Evolutionary conservation across 30 jellyfish, hydroid and myxozoan species (phyloP), one percentile per base, ranked within the genome.

Genomic region (Rhopilema esculentum): DNA sequence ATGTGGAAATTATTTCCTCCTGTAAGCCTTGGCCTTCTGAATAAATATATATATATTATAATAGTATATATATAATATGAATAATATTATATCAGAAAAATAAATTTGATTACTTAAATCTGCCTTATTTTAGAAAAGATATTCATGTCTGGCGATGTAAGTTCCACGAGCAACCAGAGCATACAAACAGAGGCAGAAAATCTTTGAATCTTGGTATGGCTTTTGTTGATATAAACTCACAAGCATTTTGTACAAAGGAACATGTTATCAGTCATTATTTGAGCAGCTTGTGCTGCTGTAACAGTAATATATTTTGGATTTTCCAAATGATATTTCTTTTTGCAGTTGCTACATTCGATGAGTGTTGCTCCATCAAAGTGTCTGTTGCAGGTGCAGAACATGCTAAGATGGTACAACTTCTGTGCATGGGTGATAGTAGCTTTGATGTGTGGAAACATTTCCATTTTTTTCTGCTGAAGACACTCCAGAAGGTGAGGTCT

Each of bases 401-500:
- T 40, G 57, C 57, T 40, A 40, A 40, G 57, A 40, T 40, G 57
- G 57, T 40, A 40, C 57, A 40, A 40, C 57, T 6, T 40, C 57
- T 40, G 57, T 40, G 57, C 57, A 40, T 40, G 57, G 57, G 57
- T 40, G 57, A 40, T 40, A 40, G 57, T 40, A 40, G 57, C 57
- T 40, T 40, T 40, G 57, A 40, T 40, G 57, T n/a, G n/a, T 40
- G 57, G 57, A 40, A 40, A 40, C 57, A 40, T 40, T 40, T 40
- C 57, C 57, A 40, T 40, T 40, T 40, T 40, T 40, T 61, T 61
- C 50, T 77, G 49, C 30, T 52, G 77, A 48, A 77, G 61, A 49
- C 87, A 77, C 53, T 52, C 19, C 22, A 27, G 22, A 64, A 80
- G 82, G 66, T 80, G 90, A 27, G 66, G 40, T 21, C 90, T 40